Conservation (phyloP, 1,140 invertebrate species). For the Platyscapa corneri region DNA sequence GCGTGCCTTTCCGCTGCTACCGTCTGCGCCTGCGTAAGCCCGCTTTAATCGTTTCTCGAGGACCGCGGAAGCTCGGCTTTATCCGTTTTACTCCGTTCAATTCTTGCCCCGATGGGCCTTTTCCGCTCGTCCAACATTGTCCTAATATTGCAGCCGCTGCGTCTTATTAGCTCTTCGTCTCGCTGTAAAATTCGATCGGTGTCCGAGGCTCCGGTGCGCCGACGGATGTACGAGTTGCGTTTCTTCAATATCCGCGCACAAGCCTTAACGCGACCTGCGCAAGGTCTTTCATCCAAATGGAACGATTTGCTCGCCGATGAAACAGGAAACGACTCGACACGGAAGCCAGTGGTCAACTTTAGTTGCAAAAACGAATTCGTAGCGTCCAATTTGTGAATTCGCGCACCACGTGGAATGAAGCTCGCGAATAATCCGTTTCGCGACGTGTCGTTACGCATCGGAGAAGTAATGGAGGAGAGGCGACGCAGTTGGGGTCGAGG, state of each 20-base stretch:
- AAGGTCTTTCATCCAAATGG: background rate
- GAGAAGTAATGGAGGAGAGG: background rate
- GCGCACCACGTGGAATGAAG: no score
- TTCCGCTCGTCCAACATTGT: background rate
- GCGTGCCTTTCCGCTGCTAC: background rate
- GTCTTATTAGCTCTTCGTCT: background rate
- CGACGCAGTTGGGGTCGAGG: background rate
- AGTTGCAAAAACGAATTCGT: background rate
- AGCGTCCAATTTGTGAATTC: no score
- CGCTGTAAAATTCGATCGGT: background rate
- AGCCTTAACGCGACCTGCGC: background rate
- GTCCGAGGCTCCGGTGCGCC: background rate
- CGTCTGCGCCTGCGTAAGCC: background rate
- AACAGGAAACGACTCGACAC: background rate
- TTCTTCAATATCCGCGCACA: background rate
- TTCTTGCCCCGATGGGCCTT: no score
- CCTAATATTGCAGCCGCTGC: background rate
- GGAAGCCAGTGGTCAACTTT: background rate
- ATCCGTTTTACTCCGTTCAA: background rate
- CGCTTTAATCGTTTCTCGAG: background rate
- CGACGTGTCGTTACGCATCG: no score
- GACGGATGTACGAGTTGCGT: background rate
- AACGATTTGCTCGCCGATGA: background rate
- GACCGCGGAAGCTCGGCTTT: no score
- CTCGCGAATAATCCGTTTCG: no score